Evolutionary conservation across 2,888 invertebrate genomes (phyloP), one percentile per base, ranked within the genome.

Genomic region (Leucophenga maculata): DNA sequence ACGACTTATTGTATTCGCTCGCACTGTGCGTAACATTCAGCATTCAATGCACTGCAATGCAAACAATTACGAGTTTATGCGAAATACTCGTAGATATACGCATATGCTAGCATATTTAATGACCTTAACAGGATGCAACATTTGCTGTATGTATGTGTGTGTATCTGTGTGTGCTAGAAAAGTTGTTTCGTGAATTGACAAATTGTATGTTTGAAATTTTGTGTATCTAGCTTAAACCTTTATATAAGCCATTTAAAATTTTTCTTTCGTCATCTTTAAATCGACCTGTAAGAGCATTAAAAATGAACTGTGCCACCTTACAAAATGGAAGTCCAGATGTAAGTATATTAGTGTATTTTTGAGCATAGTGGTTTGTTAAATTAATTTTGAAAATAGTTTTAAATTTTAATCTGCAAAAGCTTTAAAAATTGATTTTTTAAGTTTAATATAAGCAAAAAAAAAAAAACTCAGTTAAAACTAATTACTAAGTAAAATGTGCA

Each of bases 1-100:
- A 64, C 46, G 62, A 64, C 62, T 64, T 64, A 64, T 64, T 64
- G 62, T 48, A 31, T 46, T n/a, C 18, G 39, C 39, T 39, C 11
- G 39, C 11, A 39, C 11, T 39, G 39, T 39, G 39, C 39, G 39
- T 39, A 11, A 11, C 39, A 39, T 39, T 39, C 11, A 39, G 8
- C 11, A 39, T 39, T 39, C 39, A 39, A 39, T 11, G 39, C 39
- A 39, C 3, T 39, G 39, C 39, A 39, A 8, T 39, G 39, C 39
- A 39, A 8, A 39, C 39, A 39, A 11, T 11, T 32, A 8, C 39
- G 11, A 8, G 11, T 11, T 6, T 39, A 39, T 8, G 9, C 3
- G 39, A 3, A 39, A 16, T 32, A 32, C 39, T 55, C 16, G 14
- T 6, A 60, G 60, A 32, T 9, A 8, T 39, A 11, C 60, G 39